Evolutionary conservation across 92 coral and sea anemone species (phyloP), one percentile per base, ranked within the genome.

Genomic region (Diadumene lineata): DNA sequence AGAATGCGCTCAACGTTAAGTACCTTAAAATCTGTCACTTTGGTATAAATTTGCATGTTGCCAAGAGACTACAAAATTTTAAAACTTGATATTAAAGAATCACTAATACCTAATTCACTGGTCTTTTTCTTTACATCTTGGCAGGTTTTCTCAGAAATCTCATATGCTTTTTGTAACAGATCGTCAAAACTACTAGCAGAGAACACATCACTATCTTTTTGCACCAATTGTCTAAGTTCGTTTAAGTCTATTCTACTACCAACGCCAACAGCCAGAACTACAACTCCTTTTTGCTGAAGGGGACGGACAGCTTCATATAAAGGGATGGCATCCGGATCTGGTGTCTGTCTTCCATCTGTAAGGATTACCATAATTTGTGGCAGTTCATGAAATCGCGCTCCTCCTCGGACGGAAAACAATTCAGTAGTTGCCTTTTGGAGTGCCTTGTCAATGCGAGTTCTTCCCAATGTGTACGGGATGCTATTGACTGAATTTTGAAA

Each of bases 361-460:
- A 89, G 66, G 34, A 82, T 89, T 26, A 89, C 78, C 25, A 89
- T 32, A 1, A 85, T 50, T 66, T 79, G 79, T 13, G 89, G 89
- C 21, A 84, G 48, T n/a, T 4, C 48, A 13, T 31, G 78, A 13
- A 51, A 63, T 11, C 88, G 79, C 13, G 55, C 18, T 26, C 79
- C 72, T 31, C 65, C 78, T 28, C 77, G 50, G 15, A 50, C 31
- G 11, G 55, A 56, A 56, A 44, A 44, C 27, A 89, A 46, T 64
- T 76, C 85, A 9, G 72, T 65, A 38, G 60, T 46, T 2, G 84
- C 93, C 70, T 76, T 57, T 24, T 56, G 61, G 1, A 89, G 81
- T 15, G 88, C 94, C 66, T 72, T 87, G 50, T 89, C 94, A 27
- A 89, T 89, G 31, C 94, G 72, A 25, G 94, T 85, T 48, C 87